Evolutionary conservation across 2,797 vertebrate genomes (phyloP).

Genomic region (Enteromius radiatus): DNA sequence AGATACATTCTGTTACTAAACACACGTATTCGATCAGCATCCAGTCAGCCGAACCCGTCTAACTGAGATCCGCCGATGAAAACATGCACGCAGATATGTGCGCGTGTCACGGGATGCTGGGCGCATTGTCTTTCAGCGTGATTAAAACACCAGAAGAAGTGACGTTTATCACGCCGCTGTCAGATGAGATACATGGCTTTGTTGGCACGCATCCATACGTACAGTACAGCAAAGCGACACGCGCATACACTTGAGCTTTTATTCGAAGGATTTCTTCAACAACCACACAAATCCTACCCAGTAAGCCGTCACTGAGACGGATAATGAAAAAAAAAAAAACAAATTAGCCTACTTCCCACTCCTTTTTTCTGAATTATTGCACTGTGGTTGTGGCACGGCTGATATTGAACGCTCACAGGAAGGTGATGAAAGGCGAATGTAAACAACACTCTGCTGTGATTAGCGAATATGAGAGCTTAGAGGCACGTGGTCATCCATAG

Average conservation of each 20-base stretch:
- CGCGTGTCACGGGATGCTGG: slow-evolving; percentile 18
- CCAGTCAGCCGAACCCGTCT: slow-evolving; percentile 2
- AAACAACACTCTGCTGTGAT: slow-evolving; percentile 59
- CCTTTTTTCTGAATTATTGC: slow-evolving; percentile 71
- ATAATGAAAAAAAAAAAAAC: slow-evolving; percentile 61
- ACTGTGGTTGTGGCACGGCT: slow-evolving; percentile 58
- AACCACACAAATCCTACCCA: slow-evolving; percentile 65
- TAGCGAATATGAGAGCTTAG: slow-evolving; percentile 6
- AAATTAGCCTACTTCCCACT: slow-evolving; percentile 62
- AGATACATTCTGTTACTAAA: slow-evolving; percentile 46
- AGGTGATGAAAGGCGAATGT: slow-evolving; percentile 57
- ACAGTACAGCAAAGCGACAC: neutral
- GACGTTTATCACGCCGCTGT: slow-evolving; percentile 59
- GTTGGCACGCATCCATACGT: slow-evolving; percentile 14
- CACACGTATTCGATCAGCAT: slow-evolving; percentile 3
- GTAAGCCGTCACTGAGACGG: slow-evolving; percentile 71
- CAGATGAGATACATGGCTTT: slow-evolving; percentile 47
- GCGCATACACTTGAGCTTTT: slow-evolving; percentile 37
- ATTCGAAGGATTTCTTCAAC: slow-evolving; percentile 62
- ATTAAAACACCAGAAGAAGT: slow-evolving; percentile 52
- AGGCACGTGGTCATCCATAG: slow-evolving; percentile 34
- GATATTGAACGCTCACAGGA: slow-evolving; percentile 66
- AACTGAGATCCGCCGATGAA: slow-evolving; percentile 20
- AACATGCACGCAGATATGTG: neutral
- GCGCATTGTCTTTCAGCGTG: slow-evolving; percentile 49